Evolutionary conservation across 2,797 vertebrate species (phyloP), one percentile per base, ranked within the genome.

Genomic region (Eptatretus atami): DNA sequence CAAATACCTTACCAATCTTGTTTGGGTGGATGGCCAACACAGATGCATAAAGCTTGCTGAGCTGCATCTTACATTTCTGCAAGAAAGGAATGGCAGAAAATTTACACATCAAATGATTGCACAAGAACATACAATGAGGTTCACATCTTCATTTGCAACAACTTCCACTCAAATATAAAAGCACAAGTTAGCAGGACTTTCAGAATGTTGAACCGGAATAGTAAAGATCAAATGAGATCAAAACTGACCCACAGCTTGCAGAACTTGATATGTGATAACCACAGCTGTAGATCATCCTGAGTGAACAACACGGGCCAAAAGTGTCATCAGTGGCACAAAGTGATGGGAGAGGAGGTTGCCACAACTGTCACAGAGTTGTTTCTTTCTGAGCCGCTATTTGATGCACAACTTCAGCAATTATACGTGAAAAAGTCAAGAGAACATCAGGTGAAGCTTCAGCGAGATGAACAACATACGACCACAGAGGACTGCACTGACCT

Each of bases 181-280:
- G 31, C 31, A 44, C 6, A 8, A 2, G 31, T 44, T 44, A 44
- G 6, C 31, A 44, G 31, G 31, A 44, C 4, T 8, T 44, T 44
- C 31, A 44, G 31, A 44, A 44, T 44, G 31, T 44, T 44, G 31
- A 44, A 44, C 31, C 31, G 31, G 6, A 44, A 44, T 44, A 44
- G 4, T 44, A 44, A 44, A 44, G 4, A 8, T 44, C 31, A 44
- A 44, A 44, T 44, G 4, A 44, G 31, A 44, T 5, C 65, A 65
- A 66, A 67, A 80, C 84, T 63, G 72, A 98, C 88, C 92, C 90
- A 98, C 72, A 90, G 84, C 74, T 88, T 95, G 78, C 82, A 85
- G 72, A 95, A 96, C 1, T 82, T 85, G 54, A 93, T 71, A 11
- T 87, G 83, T 0, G 92, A 93, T 53, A 95, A 74, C 92, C 92